phyloP scores from a whole-genome alignment of 2,888 invertebrate species.

The Blastobasis lacticolella region DNA sequence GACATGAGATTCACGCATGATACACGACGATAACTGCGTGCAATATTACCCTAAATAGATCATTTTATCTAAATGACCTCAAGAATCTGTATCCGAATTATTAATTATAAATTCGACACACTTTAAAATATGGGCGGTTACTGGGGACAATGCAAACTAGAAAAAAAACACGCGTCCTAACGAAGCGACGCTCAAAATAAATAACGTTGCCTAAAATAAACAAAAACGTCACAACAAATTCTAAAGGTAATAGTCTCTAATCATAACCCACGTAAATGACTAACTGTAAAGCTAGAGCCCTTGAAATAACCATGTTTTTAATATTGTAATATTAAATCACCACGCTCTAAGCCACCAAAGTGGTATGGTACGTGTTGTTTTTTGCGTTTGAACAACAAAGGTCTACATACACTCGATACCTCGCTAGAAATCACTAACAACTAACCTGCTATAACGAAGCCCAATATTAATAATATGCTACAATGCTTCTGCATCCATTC shows the following conservation, averaged over 20 bases:
- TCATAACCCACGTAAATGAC: no score
- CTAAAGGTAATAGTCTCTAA: not conserved
- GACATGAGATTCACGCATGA: slow-evolving; percentile 15
- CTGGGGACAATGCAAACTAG: slow-evolving; percentile 20
- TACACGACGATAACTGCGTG: slow-evolving; percentile 15
- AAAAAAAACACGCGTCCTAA: slow-evolving; percentile 32
- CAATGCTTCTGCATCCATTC: slow-evolving; percentile 15
- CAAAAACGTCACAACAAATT: slow-evolving; percentile 26
- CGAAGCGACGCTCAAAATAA: slow-evolving; percentile 17
- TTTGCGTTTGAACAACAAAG: slow-evolving; percentile 64
- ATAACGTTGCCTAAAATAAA: slow-evolving; percentile 34
- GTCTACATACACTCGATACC: slow-evolving; percentile 37
- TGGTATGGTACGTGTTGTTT: slow-evolving; percentile 33
- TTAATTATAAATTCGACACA: not conserved
- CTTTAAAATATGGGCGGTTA: slow-evolving; percentile 12
- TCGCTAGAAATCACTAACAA: slow-evolving; percentile 35
- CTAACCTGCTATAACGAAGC: slow-evolving; percentile 19
- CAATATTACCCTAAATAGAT: slow-evolving; percentile 17
- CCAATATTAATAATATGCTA: slow-evolving; percentile 7
- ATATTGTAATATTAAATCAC: slow-evolving; percentile 7
- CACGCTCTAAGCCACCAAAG: slow-evolving; percentile 22
- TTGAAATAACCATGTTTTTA: no score
- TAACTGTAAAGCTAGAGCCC: no score
- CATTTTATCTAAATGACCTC: slow-evolving; percentile 28
- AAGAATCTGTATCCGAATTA: slow-evolving; percentile 13